Percentiles rank a stretch among this genome's conserved stretches.
Conservation (phyloP, 1,140 invertebrate genomes). For the Drosophila elegans region DNA sequence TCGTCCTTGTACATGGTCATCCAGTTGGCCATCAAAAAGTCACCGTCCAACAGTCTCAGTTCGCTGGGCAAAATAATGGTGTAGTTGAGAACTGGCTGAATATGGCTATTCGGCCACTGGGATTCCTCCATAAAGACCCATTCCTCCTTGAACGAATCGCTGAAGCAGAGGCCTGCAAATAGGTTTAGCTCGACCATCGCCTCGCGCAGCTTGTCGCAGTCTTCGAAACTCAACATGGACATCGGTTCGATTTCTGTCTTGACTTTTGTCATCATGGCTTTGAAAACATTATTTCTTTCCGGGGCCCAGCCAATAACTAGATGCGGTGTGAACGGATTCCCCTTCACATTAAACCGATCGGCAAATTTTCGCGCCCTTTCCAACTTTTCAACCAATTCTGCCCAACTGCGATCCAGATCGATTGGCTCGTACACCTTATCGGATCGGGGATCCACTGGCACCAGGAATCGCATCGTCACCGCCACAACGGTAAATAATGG, state of each 20-base stretch:
- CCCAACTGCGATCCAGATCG: constrained; percentile 39
- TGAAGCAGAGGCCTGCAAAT: constrained; percentile 62
- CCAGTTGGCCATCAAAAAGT: constrained; percentile 48
- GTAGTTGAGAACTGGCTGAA: constrained; percentile 40
- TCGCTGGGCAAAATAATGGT: constrained; percentile 60
- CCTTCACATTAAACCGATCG: neutral
- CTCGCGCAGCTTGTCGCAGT: constrained; percentile 7
- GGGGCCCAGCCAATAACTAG: constrained; percentile 60
- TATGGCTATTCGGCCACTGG: fast-evolving
- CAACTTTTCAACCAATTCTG: constrained; percentile 31
- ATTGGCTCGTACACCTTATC: constrained; percentile 27
- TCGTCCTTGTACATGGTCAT: constrained; percentile 54
- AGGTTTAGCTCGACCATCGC: constrained; percentile 4
- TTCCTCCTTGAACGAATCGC: neutral
- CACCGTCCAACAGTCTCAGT: constrained; percentile 21
- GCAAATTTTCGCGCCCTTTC: neutral
- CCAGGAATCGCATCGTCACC: constrained; percentile 17
- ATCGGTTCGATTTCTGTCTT: constrained; percentile 1
- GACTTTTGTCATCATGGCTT: constrained; percentile 1
- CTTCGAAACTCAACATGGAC: neutral
- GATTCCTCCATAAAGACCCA: neutral
- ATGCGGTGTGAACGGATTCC: constrained; percentile 49
- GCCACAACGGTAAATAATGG: constrained; percentile 21
- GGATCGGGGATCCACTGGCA: neutral
- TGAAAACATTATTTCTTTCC: constrained; percentile 1